Evolutionary conservation across 2,888 invertebrate genomes (phyloP).

Genomic region (Suillia variegata): DNA sequence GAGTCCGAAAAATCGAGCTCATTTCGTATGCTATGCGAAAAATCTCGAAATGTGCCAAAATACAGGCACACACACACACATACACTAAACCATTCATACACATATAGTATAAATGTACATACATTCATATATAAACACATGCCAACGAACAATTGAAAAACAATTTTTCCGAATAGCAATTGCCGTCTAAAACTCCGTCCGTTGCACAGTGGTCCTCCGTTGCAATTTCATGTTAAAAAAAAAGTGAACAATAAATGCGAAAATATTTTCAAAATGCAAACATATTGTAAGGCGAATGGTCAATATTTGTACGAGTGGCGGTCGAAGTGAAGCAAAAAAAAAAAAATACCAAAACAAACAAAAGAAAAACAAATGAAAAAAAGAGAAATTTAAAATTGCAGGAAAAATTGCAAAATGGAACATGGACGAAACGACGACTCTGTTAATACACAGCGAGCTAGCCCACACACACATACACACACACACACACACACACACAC

Average conservation of each 20-base stretch:
- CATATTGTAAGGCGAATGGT: constrained; percentile 56
- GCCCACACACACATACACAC: not conserved
- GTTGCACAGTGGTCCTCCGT: no score
- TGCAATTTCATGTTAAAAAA: no score
- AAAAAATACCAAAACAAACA: not conserved
- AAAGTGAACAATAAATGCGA: constrained; percentile 44
- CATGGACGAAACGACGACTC: constrained; percentile 1
- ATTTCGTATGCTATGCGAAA: no score
- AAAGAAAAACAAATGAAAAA: not conserved
- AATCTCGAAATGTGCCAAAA: not conserved
- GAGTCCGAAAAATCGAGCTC: no score
- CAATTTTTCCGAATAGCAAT: constrained; percentile 2
- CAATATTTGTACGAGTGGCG: constrained; percentile 45
- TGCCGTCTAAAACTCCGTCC: not conserved
- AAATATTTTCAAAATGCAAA: constrained; percentile 54
- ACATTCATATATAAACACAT: not conserved
- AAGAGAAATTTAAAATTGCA: not conserved
- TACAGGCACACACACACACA: not conserved
- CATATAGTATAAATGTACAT: not conserved
- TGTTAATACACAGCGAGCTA: not conserved
- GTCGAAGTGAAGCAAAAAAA: constrained; percentile 14
- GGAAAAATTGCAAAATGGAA: no score
- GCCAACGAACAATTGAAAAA: not conserved
- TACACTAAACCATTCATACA: not conserved
- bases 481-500: no score